Percentiles rank a stretch among this genome's conserved stretches.
phyloP scores from a whole-genome alignment of 2,888 invertebrate genomes.

The Argynnis bischoffii region DNA sequence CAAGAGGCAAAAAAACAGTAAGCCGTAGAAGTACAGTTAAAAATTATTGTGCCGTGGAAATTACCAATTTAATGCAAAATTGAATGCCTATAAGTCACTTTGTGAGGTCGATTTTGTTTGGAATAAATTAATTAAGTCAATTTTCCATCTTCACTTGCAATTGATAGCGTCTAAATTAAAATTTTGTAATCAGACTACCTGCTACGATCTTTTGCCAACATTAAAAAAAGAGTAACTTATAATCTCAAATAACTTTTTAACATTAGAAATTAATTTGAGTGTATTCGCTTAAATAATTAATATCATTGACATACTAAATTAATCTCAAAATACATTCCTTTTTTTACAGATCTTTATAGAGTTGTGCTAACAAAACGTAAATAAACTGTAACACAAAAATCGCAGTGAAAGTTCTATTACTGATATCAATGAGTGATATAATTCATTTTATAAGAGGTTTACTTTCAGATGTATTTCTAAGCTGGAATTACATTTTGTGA shows the following conservation, averaged over 20 bases:
- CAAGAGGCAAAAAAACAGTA: constrained; percentile 62
- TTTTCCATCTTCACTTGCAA: constrained; percentile 65
- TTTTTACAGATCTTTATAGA: constrained; percentile 14
- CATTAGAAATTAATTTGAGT: background rate
- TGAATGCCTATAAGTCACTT: constrained; percentile 69
- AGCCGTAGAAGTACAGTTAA: constrained; percentile 71
- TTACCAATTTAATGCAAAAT: constrained; percentile 78
- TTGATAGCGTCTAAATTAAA: constrained; percentile 69
- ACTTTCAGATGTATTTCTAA: background rate
- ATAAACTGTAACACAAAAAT: constrained; percentile 4
- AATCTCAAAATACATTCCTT: constrained; percentile 13
- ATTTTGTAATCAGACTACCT: constrained; percentile 49
- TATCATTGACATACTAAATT: constrained; percentile 6
- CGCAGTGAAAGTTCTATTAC: constrained; percentile 25
- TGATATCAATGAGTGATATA: constrained; percentile 17
- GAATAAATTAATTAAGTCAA: constrained; percentile 79
- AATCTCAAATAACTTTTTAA: background rate
- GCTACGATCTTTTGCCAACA: background rate
- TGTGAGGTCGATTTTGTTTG: constrained; percentile 73
- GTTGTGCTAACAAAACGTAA: constrained; percentile 14
- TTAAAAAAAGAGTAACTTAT: background rate
- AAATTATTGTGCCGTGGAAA: constrained; percentile 80
- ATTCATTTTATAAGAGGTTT: constrained; percentile 7
- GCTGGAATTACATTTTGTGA: background rate
- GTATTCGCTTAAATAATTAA: background rate